Evolutionary conservation across 2,797 vertebrate species (phyloP), one percentile per base, ranked within the genome.

Genomic region (Hippocampus kuda): DNA sequence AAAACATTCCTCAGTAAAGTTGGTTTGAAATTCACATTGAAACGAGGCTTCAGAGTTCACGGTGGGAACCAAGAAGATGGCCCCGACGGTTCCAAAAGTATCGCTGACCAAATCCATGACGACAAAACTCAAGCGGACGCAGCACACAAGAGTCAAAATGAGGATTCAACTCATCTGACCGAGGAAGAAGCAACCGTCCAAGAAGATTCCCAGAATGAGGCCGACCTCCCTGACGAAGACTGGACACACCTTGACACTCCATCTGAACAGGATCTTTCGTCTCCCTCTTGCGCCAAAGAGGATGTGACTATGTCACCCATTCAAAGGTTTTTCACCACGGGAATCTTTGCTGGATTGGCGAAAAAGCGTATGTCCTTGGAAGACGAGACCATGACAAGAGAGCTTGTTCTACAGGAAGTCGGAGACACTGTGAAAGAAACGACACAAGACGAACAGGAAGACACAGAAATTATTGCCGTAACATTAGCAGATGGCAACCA

Each of bases 1-100:
- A 94, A 91, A 86, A 96, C 87, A 76, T 91, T 95, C 69, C 96
- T 98, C 77, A 94, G 91, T 76, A 95, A 94, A 80, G 91, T 95
- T 74, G 93, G 94, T 66, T 91, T 98, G 66, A 95, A 94, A 81
- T 89, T 98, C 77, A 97, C 93, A 0, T 84, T 98, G 51, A 97
- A 94, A 77, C 95, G 92, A 80, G 92, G 94, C 70, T 92, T 92
- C 62, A 83, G 70, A 0, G 92, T 91, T 71, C 92, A 91, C 77
- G 78, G 75, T 0, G 92, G 93, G 34, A 77, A 82, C 1, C 86
- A 88, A 74, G 86, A 87, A 26, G 81, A 90, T 0, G 49, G 5
- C 5, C 26, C 26, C 0, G 44, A 49, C 18, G 44, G 2, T 1
- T 46, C 6, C 7, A 22, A 61, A 44, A 20, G 5, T 1, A 10